Evolutionary conservation across 2,888 invertebrate species (phyloP).

Genomic region (Aphelenchoides bicaudatus): DNA sequence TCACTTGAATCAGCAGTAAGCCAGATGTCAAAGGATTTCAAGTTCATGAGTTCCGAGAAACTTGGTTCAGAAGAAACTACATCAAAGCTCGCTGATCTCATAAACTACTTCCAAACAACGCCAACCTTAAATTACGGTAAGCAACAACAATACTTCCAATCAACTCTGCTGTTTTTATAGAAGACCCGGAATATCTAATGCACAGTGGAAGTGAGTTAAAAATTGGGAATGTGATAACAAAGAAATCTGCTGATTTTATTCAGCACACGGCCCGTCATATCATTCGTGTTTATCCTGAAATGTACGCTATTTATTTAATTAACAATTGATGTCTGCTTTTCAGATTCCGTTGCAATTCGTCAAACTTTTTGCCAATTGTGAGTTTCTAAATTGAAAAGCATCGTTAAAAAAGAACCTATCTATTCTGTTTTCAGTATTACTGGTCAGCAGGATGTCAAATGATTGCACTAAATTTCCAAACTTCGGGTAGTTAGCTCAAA

Average conservation of each 20-base stretch:
- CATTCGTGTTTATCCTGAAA: slow-evolving; percentile 32
- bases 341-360: slow-evolving; percentile 8
- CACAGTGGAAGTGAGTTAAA: slow-evolving; percentile 30
- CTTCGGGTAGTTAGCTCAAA: no score
- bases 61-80: slow-evolving; percentile 12
- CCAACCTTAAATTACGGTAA: slow-evolving; percentile 17
- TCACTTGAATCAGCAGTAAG: neutral
- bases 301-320: slow-evolving; percentile 1
- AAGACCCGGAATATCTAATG: slow-evolving; percentile 29
- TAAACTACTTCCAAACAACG: slow-evolving; percentile 52
- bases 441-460: slow-evolving; percentile 90
- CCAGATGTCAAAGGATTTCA: slow-evolving; percentile 6
- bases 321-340: no score
- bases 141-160: neutral
- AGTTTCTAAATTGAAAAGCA: slow-evolving; percentile 21
- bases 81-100: slow-evolving; percentile 40
- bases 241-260: slow-evolving; percentile 23
- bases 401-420: neutral
- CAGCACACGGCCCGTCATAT: slow-evolving; percentile 31
- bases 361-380: slow-evolving; percentile 15
- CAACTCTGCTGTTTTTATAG: slow-evolving; percentile 12
- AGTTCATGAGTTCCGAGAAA: slow-evolving; percentile 3
- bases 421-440: slow-evolving; percentile 66
- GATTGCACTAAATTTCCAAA: slow-evolving; percentile 70
- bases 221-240: slow-evolving; percentile 28